Conservation (phyloP, 1,140 invertebrate genomes). For the Drosophila eugracilis region DNA sequence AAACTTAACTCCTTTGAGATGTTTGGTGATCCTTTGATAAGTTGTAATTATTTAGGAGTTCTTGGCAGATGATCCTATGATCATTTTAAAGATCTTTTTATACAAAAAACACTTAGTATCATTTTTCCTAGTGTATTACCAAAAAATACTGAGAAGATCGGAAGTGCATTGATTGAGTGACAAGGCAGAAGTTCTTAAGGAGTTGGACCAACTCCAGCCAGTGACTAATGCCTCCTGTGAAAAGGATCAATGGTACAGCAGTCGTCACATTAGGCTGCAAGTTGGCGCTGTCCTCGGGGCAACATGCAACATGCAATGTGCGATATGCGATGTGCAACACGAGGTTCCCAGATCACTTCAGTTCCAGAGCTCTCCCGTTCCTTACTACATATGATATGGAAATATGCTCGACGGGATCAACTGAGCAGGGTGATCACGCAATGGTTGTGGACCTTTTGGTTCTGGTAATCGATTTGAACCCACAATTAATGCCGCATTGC, state of each 20-base stretch:
- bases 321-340: conserved; percentile 40
- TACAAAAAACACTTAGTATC: no score
- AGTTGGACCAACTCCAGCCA: conserved; percentile 1
- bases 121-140: not conserved
- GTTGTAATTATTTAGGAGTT: no score
- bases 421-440: conserved; percentile 52
- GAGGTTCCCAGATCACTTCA: no score
- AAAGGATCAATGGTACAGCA: conserved; percentile 64
- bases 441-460: conserved; percentile 27
- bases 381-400: conserved; percentile 6
- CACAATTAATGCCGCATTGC: conserved; percentile 61
- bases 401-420: conserved; percentile 9
- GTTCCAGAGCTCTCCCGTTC: no score
- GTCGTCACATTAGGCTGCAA: conserved; percentile 74
- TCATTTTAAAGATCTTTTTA: no score
- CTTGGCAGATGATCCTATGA: no score
- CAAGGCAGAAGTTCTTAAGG: conserved; percentile 17
- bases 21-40: no score
- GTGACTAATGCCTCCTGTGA: conserved; percentile 27
- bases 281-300: conserved; percentile 58
- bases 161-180: conserved; percentile 74
- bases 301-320: conserved; percentile 55
- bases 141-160: conserved; percentile 20
- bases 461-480: conserved; percentile 75
- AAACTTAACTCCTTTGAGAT: no score